Evolutionary conservation across 2,888 invertebrate genomes (phyloP).

Genomic region (Trissonchulus latispiculum): DNA sequence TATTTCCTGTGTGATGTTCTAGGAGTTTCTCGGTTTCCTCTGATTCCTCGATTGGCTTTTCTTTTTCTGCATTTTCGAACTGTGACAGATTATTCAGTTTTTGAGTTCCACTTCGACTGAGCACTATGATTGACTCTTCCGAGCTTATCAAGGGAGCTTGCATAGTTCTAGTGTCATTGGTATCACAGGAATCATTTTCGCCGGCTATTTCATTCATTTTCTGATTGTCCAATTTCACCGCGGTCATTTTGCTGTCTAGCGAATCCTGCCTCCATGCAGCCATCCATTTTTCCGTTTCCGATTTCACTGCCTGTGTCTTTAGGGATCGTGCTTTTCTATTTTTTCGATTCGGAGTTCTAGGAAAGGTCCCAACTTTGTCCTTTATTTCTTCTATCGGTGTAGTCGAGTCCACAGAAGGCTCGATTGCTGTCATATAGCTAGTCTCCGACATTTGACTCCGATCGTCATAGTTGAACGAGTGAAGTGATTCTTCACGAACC

Average conservation of each 20-base stretch:
- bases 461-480: not conserved
- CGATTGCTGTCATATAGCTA: not conserved
- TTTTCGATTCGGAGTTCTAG: not conserved
- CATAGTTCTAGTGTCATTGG: not conserved
- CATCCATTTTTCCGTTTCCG: not conserved
- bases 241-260: not conserved
- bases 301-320: not conserved
- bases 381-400: no score
- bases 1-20: no score
- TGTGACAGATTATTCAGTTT: not conserved
- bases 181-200: not conserved
- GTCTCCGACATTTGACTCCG: not conserved
- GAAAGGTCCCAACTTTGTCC: no score
- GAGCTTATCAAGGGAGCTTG: not conserved
- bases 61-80: not conserved
- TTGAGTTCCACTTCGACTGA: not conserved
- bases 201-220: not conserved
- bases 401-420: not conserved
- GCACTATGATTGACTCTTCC: not conserved
- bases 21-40: not conserved
- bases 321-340: not conserved
- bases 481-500: not conserved
- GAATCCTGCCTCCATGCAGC: not conserved
- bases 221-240: not conserved
- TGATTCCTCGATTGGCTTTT: not conserved